These are phyloP conservation scores for Podarcis lilfordi DNA, from an alignment of 2,797 vertebrate species.

Conservation along the genomic window DNA sequence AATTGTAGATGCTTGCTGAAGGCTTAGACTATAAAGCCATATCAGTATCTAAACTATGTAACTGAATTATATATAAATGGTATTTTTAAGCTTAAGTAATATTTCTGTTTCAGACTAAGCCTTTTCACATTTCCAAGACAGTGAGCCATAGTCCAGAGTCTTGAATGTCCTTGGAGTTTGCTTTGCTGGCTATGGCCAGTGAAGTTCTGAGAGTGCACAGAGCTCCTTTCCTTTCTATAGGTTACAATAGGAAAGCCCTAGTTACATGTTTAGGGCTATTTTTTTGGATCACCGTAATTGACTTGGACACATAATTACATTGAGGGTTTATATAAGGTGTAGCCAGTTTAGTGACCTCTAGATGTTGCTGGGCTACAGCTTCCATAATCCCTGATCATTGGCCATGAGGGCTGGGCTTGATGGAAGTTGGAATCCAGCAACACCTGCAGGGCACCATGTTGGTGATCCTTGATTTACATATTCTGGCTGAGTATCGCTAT, in stretches of 20 bases:
- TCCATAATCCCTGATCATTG: no score
- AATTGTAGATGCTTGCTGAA: neutral
- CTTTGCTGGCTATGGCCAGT: neutral
- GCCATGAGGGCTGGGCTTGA: no score
- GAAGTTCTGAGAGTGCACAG: neutral
- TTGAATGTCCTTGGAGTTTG: neutral
- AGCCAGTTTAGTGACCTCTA: no score
- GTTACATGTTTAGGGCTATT: neutral
- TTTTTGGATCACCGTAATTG: neutral
- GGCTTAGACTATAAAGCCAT: neutral
- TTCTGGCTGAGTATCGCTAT: neutral
- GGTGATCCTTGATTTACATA: neutral
- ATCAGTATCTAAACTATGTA: neutral
- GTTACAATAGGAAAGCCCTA: neutral
- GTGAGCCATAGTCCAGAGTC: no score
- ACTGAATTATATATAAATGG: neutral
- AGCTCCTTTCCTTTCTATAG: neutral
- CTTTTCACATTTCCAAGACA: neutral
- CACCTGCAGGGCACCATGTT: no score
- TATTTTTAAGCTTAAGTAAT: neutral
- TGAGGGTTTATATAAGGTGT: neutral
- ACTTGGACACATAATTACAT: neutral
- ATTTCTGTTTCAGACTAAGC: neutral
- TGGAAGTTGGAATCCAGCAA: no score
- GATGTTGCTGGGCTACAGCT: no score